Conservation (phyloP, 2,113 vertebrate genomes). For the Lucifuga dentata region DNA sequence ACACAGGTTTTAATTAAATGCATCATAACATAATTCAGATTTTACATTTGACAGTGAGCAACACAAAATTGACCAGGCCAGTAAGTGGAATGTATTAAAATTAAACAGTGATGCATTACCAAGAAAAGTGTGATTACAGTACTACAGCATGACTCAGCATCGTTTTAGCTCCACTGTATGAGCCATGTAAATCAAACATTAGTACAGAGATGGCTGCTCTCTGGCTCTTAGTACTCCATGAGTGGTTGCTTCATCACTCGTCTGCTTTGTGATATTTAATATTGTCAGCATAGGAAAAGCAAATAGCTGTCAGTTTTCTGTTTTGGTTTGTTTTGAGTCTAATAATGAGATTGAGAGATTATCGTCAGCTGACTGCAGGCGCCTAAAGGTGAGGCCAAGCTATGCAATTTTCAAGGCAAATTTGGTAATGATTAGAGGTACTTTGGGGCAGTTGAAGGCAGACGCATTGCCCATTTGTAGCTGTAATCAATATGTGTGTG, state of each 20-base stretch:
- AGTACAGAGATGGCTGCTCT: not conserved
- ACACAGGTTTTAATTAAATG: no score
- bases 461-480: no score
- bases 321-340: not conserved
- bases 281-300: not conserved
- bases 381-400: no score
- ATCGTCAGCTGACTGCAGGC: constrained; percentile 1
- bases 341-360: constrained; percentile 26
- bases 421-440: no score
- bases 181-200: constrained; percentile 15
- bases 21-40: no score
- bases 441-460: no score
- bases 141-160: constrained; percentile 6
- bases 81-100: not conserved
- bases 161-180: not conserved
- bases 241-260: not conserved
- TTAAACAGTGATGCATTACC: no score
- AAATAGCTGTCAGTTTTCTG: not conserved
- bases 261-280: not conserved
- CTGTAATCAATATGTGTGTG: no score
- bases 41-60: no score
- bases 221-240: constrained; percentile 4
- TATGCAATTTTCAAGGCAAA: no score
- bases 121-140: no score
- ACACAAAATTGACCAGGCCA: not conserved